Conservation (phyloP, 35 echinoderm and acorn worm species). For the Acanthaster planci region DNA sequence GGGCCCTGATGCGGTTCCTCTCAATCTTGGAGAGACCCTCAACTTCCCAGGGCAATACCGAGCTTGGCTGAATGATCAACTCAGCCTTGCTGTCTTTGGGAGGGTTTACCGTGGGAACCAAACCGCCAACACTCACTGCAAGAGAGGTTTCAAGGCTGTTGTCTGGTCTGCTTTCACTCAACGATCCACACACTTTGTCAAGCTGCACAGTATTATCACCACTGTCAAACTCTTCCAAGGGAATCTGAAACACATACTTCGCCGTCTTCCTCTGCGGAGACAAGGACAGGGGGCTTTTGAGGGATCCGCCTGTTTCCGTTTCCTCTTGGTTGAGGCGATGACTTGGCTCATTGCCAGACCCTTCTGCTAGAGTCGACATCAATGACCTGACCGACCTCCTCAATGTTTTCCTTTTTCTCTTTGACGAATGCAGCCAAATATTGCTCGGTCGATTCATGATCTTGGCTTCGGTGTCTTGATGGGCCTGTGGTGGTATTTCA, state of each 20-base stretch:
- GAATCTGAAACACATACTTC: slow-evolving; percentile 7
- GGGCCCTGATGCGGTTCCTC: slow-evolving; percentile 17
- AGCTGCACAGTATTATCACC: neutral
- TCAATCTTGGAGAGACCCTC: slow-evolving; percentile 17
- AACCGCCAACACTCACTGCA: neutral
- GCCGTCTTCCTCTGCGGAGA: neutral
- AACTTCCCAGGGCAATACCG: neutral
- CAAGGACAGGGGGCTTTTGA: neutral
- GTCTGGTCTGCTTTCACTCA: neutral
- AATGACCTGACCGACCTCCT: neutral
- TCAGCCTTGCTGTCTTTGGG: neutral
- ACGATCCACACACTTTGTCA: neutral
- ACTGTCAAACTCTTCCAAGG: neutral
- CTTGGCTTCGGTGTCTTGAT: neutral
- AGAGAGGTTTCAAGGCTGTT: too few relatives aligned
- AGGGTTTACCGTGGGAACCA: neutral
- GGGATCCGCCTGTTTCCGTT: neutral
- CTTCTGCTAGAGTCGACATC: neutral
- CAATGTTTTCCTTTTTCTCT: neutral
- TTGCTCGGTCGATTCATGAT: neutral
- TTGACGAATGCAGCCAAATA: neutral
- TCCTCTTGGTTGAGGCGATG: neutral
- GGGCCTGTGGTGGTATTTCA: neutral
- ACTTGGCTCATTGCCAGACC: neutral
- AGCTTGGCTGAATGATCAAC: neutral